A percentile compares a stretch with the other conserved stretches of the same genome.
Conservation (phyloP, 2,113 vertebrate species). For the Pimephales promelas region DNA sequence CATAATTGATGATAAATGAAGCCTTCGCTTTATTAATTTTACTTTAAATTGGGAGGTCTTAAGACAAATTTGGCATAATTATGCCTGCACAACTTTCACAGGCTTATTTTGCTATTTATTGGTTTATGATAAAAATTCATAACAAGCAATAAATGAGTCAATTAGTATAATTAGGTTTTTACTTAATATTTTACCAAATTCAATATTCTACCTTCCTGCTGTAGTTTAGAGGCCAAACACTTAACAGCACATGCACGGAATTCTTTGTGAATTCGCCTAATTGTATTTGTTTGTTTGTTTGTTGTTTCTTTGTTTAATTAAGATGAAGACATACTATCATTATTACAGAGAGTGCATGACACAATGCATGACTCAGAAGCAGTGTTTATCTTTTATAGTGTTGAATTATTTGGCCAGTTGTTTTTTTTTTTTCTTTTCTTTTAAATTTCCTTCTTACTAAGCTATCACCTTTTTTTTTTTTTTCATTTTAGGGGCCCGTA, state of each 20-base stretch:
- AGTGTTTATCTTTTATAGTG: conserved; percentile 58
- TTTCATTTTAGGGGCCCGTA: conserved; percentile 77
- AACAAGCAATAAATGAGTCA: not conserved
- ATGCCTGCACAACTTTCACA: too few species aligned
- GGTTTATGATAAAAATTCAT: not conserved
- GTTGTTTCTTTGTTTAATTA: conserved; percentile 36
- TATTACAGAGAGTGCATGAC: conserved; percentile 9
- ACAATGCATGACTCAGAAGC: conserved; percentile 61
- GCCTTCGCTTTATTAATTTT: not conserved
- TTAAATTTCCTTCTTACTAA: conserved; percentile 72
- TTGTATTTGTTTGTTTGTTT: conserved; percentile 26
- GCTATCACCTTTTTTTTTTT: conserved; percentile 67
- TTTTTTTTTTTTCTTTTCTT: not conserved
- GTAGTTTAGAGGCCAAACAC: not conserved
- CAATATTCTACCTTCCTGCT: not conserved
- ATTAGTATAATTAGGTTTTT: not conserved
- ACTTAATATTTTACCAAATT: not conserved
- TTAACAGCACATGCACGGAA: not conserved
- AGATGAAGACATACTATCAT: conserved; percentile 2
- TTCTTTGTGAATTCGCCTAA: conserved; percentile 33
- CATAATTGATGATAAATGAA: not conserved
- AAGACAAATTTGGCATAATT: too few species aligned
- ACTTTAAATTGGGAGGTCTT: not conserved
- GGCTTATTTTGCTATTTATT: too few species aligned
- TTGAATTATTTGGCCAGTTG: not conserved